Conservation (phyloP, 2,797 vertebrate species). For the Thaleichthys pacificus region DNA sequence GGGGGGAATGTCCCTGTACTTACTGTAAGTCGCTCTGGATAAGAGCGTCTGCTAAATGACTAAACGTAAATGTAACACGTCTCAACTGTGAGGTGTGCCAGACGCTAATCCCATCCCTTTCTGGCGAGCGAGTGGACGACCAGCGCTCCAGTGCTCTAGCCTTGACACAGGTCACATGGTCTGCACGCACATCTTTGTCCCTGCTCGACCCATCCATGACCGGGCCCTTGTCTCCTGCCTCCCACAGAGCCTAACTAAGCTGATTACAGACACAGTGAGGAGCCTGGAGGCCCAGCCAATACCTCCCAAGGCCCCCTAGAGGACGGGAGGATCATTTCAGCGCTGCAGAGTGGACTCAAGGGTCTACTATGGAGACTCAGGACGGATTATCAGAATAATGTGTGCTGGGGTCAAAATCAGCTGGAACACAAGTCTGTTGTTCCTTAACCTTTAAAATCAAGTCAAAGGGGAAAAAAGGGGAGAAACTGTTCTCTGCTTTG, state of each 20-base stretch:
- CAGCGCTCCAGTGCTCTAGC: slow-evolving; percentile 19
- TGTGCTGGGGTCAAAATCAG: too few species aligned
- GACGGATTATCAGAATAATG: slow-evolving; percentile 6
- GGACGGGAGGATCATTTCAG: slow-evolving; percentile 21
- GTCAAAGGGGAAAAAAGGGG: not conserved
- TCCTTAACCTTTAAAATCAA: too few species aligned
- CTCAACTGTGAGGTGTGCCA: slow-evolving; percentile 31
- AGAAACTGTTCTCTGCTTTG: not conserved
- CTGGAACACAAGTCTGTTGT: too few species aligned
- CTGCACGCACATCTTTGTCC: slow-evolving; percentile 28
- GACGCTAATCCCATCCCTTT: slow-evolving; percentile 32
- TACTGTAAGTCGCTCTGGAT: too few species aligned
- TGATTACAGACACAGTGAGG: slow-evolving; percentile 51
- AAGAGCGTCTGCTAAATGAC: too few species aligned
- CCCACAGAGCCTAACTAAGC: slow-evolving; percentile 39
- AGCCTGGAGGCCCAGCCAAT: slow-evolving; percentile 31
- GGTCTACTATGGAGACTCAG: slow-evolving; percentile 11
- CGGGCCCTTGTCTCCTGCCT: slow-evolving; percentile 15
- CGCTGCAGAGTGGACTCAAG: not conserved
- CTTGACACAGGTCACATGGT: slow-evolving; percentile 42
- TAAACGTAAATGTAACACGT: too few species aligned
- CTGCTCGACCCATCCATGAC: slow-evolving; percentile 28
- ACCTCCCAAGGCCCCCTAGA: slow-evolving; percentile 16
- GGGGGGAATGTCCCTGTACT: too few species aligned
- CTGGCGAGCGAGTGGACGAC: not conserved